phyloP scores from a whole-genome alignment of 2,888 invertebrate species.

The Brachyptera putata region DNA sequence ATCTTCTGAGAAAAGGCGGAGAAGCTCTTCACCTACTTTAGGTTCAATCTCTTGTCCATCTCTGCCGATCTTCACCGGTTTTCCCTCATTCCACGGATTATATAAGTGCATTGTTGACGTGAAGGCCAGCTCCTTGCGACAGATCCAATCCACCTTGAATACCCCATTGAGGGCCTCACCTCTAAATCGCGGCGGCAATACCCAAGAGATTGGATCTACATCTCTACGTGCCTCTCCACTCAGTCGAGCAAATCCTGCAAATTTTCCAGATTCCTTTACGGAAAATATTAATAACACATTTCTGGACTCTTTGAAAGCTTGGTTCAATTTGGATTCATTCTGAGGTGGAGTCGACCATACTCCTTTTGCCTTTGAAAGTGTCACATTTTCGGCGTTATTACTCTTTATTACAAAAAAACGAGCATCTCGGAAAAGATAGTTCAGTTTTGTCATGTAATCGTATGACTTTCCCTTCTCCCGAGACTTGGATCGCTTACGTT shows the following conservation, averaged over 20 bases:
- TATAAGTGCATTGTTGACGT: slow-evolving; percentile 87
- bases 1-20: slow-evolving; percentile 90
- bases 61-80: slow-evolving; percentile 97
- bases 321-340: slow-evolving; percentile 93
- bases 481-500: slow-evolving; percentile 44
- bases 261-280: slow-evolving; percentile 95
- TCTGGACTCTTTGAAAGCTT: slow-evolving; percentile 86
- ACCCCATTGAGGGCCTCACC: slow-evolving; percentile 92
- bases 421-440: slow-evolving; percentile 91
- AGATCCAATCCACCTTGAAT: slow-evolving; percentile 96
- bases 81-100: slow-evolving; percentile 98
- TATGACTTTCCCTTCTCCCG: slow-evolving; percentile 59
- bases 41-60: slow-evolving; percentile 99
- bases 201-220: slow-evolving; percentile 88
- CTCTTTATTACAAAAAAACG: slow-evolving; percentile 95
- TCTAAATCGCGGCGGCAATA: slow-evolving; percentile 85
- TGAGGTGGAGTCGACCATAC: slow-evolving; percentile 98
- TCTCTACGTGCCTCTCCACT: slow-evolving; percentile 85
- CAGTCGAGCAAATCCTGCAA: slow-evolving; percentile 90
- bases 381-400: slow-evolving; percentile 95
- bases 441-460: slow-evolving; percentile 83
- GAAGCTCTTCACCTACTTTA: slow-evolving; percentile 89
- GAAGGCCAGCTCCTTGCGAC: slow-evolving; percentile 89
- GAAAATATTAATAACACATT: slow-evolving; percentile 95
- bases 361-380: slow-evolving; percentile 88